Base-by-base conservation (phyloP, 1,140 invertebrate species). In the Leguminivora glycinivorella region DNA sequence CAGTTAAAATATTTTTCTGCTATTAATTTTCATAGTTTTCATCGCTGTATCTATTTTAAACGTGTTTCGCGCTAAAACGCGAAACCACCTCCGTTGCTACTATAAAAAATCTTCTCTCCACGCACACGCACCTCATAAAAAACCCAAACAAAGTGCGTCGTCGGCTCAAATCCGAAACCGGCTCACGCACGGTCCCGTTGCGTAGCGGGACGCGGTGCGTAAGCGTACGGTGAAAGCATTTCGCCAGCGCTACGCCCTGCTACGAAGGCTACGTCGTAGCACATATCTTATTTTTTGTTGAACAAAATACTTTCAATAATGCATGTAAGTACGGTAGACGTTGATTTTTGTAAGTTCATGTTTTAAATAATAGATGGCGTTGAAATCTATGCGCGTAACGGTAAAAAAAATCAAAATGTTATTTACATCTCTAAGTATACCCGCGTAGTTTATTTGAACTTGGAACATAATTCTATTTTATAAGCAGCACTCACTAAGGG, bases 101-200 rank as follows among this genome's bases (percentile, higher is more conserved):
- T 22, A 63, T 63, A 63, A 63, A 56, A 63, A 63, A 63, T 29
- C 58, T 63, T 26, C 58, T n/a, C 26, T 17, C 26, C 58, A 29
- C 26, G 19, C 56, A 56, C 56, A 12, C 47, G n/a, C 56, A 26
- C 56, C 29, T 63, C 56, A 63, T 63, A 63, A 63, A 58, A 63
- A 31, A 63, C 29, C 58, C 58, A 63, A 63, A 63, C 58, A 63
- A 60, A 60, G 58, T 63, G 58, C 58, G 58, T 63, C 17, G 6
- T 52, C 26, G 26, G 26, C 22, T 31, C 26, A 31, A 63, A 63
- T 66, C 56, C 52, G 31, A 52, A 75, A 70, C 63, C 52, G 56
- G 70, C 71, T 56, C 74, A 80, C 78, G 78, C 76, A 78, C 70
- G 74, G 56, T 80, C 76, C 78, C 78, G 78, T 80, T 80, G 75